phyloP scores from a whole-genome alignment of 1,140 invertebrate species.

The Diachasma alloeum region DNA sequence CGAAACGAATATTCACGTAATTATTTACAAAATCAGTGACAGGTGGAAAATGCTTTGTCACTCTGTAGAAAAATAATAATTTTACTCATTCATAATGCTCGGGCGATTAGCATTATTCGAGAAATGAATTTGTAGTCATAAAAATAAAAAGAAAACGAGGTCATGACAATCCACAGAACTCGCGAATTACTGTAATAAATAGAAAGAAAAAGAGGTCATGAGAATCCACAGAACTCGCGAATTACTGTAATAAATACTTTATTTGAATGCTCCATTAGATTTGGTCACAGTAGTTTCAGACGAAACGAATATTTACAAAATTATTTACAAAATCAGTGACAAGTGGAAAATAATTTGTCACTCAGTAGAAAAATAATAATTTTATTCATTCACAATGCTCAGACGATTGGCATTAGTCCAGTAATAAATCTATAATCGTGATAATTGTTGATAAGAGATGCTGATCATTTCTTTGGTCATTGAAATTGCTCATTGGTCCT shows the following conservation, averaged over 20 bases:
- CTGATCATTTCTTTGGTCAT: not conserved
- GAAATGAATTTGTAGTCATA: no score
- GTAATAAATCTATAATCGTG: not conserved
- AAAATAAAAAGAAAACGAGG: not conserved
- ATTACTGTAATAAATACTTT: not conserved
- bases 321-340: slow-evolving; percentile 2
- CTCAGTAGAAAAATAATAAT: slow-evolving; percentile 4
- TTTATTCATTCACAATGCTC: not conserved
- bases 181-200: not conserved
- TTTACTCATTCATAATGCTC: no score
- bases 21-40: no score
- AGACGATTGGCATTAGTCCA: not conserved
- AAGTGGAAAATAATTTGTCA: not conserved
- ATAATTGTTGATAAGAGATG: not conserved
- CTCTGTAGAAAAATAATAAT: no score
- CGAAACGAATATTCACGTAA: no score
- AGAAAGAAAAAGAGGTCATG: not conserved
- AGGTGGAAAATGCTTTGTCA: no score
- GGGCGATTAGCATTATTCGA: no score
- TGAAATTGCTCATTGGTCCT: not conserved
- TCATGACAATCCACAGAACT: no score
- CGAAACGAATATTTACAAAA: not conserved
- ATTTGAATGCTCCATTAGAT: not conserved
- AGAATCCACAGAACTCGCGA: not conserved
- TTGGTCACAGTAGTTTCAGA: not conserved